Base-by-base conservation (phyloP, 2,113 vertebrate genomes). In the Oreochromis aureus region DNA sequence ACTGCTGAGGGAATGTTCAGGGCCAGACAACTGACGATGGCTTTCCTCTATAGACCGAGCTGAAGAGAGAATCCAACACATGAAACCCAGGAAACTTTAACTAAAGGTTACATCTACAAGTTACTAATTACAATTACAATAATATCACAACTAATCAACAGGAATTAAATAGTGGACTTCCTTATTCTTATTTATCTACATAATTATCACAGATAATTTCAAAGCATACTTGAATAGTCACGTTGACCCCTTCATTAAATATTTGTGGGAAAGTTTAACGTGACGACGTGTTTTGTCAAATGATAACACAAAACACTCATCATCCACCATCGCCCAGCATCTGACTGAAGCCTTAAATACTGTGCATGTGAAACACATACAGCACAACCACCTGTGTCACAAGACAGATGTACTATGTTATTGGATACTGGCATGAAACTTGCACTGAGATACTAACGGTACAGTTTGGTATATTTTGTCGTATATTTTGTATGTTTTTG, bases 141-240 rank as follows among this genome's bases (percentile, higher is more conserved):
- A 71, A 24, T 24, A 44, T 16, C 44, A 24, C 12, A 44, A 2
- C 13, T 16, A 4, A 27, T 6, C 36, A 16, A 41, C 12, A 71
- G 11, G 1, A 44, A 44, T 44, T 44, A 24, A 71, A 71, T 0
- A 69, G 1, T 69, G 61, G 19, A 22, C 10, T 69, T 39, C 10
- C 61, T 69, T 39, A 5, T 2, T 69, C 0, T 22, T 66, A 22
- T 41, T 0, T 0, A 3, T 22, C 3, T 69, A 41, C 34, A 15
- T 22, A 22, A 69, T 1, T 8, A 69, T 3, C 11, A 15, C 5
- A 4, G 63, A 41, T 41, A 13, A 41, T 41, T 41, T 69, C 63
- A 41, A 13, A 69, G 36, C 1, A 19, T 8, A 11, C 3, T 61
- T 34, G 34, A 66, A 66, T 34, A 69, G 63, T 22, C 63, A 69